Conservation (phyloP, 1,140 invertebrate genomes). For the Cotesia vestalis region DNA sequence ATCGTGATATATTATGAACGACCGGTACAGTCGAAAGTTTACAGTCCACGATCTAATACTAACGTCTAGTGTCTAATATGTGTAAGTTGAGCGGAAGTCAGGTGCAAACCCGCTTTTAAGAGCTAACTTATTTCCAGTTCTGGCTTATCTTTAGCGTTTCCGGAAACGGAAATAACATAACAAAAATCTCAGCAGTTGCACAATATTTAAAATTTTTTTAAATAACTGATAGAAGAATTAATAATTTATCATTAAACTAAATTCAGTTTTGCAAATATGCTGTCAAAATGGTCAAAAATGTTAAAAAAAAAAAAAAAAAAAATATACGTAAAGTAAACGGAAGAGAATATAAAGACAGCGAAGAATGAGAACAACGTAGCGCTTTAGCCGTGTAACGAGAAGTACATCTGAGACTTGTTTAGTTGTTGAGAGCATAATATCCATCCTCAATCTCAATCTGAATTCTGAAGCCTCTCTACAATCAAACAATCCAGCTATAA, state of each 20-base stretch:
- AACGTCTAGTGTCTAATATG: not conserved
- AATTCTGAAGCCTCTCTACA: no score
- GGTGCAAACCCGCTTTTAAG: slow-evolving; percentile 17
- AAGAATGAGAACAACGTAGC: slow-evolving; percentile 16
- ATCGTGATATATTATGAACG: slow-evolving; percentile 37
- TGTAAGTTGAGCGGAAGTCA: slow-evolving; percentile 36
- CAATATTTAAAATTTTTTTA: no score
- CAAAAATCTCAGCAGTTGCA: not conserved
- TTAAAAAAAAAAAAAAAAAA: slow-evolving; percentile 13
- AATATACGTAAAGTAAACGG: not conserved
- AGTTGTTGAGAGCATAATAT: slow-evolving; percentile 44
- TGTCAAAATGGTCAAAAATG: no score
- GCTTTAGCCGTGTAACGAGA: slow-evolving; percentile 29
- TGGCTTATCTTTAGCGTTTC: slow-evolving; percentile 6
- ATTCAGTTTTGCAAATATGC: no score
- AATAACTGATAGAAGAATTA: no score
- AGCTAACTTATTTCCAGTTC: not conserved
- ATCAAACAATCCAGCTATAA: no score
- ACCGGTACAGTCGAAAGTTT: not conserved
- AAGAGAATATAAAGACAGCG: slow-evolving; percentile 17
- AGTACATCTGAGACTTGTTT: slow-evolving; percentile 14
- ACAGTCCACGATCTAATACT: no score
- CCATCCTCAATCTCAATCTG: no score
- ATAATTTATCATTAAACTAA: no score
- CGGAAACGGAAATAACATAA: slow-evolving; percentile 37